Evolutionary conservation across 2,888 invertebrate species (phyloP).

Genomic region (Deilephila porcellus): DNA sequence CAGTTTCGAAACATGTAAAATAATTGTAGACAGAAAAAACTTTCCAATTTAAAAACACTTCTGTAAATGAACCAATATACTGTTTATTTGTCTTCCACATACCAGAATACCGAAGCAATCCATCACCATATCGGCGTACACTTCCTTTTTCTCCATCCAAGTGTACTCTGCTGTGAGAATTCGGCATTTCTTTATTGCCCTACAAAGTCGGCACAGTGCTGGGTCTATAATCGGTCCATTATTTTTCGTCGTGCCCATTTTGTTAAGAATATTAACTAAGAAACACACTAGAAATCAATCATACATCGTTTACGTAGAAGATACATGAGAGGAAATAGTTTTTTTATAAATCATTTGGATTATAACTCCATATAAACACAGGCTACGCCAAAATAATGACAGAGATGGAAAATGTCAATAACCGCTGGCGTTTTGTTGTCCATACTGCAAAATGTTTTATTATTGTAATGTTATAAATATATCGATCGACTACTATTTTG

Average conservation of each 20-base stretch:
- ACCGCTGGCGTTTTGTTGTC: neutral
- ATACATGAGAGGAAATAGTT: neutral
- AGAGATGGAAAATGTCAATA: constrained; percentile 37
- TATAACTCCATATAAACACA: constrained; percentile 10
- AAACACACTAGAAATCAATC: neutral
- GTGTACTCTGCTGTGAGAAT: constrained; percentile 74
- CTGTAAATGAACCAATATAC: neutral
- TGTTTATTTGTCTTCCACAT: constrained; percentile 40
- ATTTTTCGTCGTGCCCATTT: constrained; percentile 67
- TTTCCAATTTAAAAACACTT: neutral
- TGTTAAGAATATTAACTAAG: constrained; percentile 28
- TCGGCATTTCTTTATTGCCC: constrained; percentile 79
- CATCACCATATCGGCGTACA: constrained; percentile 80
- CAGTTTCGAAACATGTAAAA: too few relatives aligned
- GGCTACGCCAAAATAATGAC: constrained; percentile 20
- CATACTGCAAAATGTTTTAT: neutral
- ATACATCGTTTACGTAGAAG: neutral
- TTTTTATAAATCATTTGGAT: constrained; percentile 7
- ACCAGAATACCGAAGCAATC: constrained; percentile 79
- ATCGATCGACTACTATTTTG: too few relatives aligned
- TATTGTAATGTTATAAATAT: too few relatives aligned
- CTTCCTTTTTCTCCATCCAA: constrained; percentile 77
- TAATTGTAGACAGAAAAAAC: neutral
- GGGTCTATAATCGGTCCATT: constrained; percentile 77
- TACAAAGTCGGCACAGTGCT: constrained; percentile 76